A percentile compares a stretch with the other conserved stretches of the same genome.
These are phyloP conservation scores for Octodon degus DNA, from an alignment of 2,113 vertebrate genomes.

Conservation along the genomic window DNA sequence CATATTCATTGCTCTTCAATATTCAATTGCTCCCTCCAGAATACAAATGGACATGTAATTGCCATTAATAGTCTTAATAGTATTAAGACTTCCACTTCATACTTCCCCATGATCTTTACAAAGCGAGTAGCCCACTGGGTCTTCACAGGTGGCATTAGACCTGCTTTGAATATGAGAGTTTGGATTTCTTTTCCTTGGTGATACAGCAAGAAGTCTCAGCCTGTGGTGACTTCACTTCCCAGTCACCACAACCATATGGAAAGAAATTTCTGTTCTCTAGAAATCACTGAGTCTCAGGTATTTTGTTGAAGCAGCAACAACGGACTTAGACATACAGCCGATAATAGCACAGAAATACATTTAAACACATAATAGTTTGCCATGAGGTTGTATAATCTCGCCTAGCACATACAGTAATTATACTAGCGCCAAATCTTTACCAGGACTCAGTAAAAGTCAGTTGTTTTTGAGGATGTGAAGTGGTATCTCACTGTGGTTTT, in stretches of 20 bases:
- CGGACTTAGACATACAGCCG: neutral
- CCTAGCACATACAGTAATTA: neutral
- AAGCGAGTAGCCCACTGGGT: too few relatives aligned
- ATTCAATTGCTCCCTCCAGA: neutral
- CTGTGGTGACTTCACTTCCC: neutral
- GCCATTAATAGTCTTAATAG: neutral
- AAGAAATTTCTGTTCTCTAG: neutral
- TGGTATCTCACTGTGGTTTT: neutral
- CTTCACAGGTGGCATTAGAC: neutral
- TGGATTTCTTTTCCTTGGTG: neutral
- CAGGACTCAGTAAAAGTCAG: neutral
- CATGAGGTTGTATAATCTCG: neutral
- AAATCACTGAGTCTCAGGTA: neutral
- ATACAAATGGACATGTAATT: neutral
- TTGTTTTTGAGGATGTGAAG: neutral
- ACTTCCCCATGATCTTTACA: neutral
- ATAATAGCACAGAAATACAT: neutral
- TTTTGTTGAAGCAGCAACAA: too few relatives aligned
- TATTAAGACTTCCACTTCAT: neutral
- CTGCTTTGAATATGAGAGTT: neutral
- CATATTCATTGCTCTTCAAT: neutral
- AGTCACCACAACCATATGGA: neutral
- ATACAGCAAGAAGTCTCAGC: neutral
- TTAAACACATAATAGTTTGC: neutral
- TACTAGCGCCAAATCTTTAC: neutral